Base-by-base conservation (phyloP, 2,113 vertebrate genomes). In the Xyliphius kryptos region DNA sequence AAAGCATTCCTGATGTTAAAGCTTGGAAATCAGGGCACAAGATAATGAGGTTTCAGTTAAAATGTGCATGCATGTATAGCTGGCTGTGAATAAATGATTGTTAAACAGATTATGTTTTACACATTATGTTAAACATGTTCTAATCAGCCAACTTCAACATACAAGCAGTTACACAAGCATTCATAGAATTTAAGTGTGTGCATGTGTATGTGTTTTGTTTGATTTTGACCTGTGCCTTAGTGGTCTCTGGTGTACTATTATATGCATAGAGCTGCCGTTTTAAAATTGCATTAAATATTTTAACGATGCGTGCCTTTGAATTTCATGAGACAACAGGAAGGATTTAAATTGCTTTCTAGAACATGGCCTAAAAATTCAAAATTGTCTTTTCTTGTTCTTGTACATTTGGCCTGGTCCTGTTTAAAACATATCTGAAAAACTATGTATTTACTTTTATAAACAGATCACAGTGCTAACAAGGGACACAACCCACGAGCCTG, bases 231-330 rank as follows among this genome's bases (percentile, higher is more conserved):
- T 56, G 36, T 51, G 56, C 56, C 49, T 63, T 41, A 59, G 19
- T 59, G 21, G 51, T 56, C 37, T 44, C 51, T 21, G 66, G 58
- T 65, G 67, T 37, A 59, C 61, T 61, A 55, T 68, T 65, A 65
- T 64, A 55, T 57, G 55, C 50, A 67, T 61, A 16, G 36, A 37
- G 37, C 61, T 68, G 61, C 61, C 57, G 56, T 56, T 69, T 69
- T 38, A 41, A 61, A 41, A 4, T 32, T 68, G 60, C 68, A 68
- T 61, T 73, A 40, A 65, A 63, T 56, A 37, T 40, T 17, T 65
- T 68, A 66, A 66, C 60, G 56, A 41, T 50, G 21, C 37, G 61
- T 65, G 56, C 51, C 22, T 51, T 44, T 58, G 47, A 64, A 65
- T 38, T 56, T 73, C 60, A 65, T 17, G 52, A 61, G 46, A 60